Base-by-base conservation (phyloP, 2,113 vertebrate genomes). In the Cebus imitator region DNA sequence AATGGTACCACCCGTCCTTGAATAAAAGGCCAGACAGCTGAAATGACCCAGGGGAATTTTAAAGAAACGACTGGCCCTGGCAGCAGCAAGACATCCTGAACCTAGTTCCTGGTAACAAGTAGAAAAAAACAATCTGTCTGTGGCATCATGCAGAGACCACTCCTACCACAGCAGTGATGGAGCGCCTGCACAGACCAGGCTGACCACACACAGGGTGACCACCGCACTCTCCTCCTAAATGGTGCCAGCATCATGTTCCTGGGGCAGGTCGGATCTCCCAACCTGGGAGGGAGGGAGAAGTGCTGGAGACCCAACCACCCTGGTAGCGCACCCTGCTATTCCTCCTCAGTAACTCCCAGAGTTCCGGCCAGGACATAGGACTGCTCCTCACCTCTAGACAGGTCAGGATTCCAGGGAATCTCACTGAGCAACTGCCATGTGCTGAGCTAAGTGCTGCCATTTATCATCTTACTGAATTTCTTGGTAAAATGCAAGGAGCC, bases 161-260 rank as follows among this genome's bases (percentile, higher is more conserved):
- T 0, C 5, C 9, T 30, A 27, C 37, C 81, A 48, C 40, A 32
- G 27, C 21, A 52, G 52, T 5, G 7, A 17, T 3, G 17, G 52
- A 21, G 81, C 3, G 1, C 18, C 10, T 2, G 2, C 43, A 4
- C 0, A 0, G n/a, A 37, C 32, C 84, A 37, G 27, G 32, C 58
- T 21, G 40, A 32, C 25, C 0, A 48, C 30, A 35, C 3, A 12
- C 5, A 21, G 66, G 57, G 40, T 11, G 17, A n/a, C 37, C 43
- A 0, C 17, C 5, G 7, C 2, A 23, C n/a, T 18, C 70, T n/a
- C 6, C 64, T n/a, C 9, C 2, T 61, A 32, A 23, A 40, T 25
- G 50, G 57, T 13, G 43, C 37, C 8, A 0, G 37, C 45, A n/a
- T 13, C 55, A 61, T 2, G 1, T 50, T 25, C 20, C 25, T 3